Evolutionary conservation across 2,888 invertebrate species (phyloP), one percentile per base, ranked within the genome.

Genomic region (Sarcophaga rosellei): DNA sequence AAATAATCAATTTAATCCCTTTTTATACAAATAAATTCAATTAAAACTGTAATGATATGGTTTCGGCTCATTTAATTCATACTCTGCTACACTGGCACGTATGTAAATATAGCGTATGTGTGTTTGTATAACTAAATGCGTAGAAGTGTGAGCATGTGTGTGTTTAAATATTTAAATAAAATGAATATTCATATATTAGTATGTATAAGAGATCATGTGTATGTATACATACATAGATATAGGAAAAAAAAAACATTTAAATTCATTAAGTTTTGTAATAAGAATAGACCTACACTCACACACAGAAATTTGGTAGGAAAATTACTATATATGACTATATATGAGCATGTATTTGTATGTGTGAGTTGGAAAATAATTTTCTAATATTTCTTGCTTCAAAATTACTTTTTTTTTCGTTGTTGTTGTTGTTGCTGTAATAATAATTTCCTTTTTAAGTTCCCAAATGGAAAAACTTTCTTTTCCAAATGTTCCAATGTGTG

Each of bases 41-140:
- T 82, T 82, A 82, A 86, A 82, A 82, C 47, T 68, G 82, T 76
- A 82, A 79, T 86, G 78, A 82, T 86, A 72, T 86, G 79, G 85
- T 73, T 82, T 86, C 72, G 75, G 66, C 75, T 85, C 85, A 86
- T 82, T 86, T 68, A 86, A 86, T 75, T 81, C 68, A 68, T 61
- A 21, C 53, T 61, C 15, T 35, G 5, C 21, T 53, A 57, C 1
- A 35, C 44, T 17, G 57, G 10, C 35, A 35, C 35, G 8, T 35
- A 35, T 66, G 35, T 66, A 20, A 65, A 75, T 66, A 59, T 65
- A 53, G 3, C 3, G n/a, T 23, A 69, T 17, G 25, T 59, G n/a
- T 69, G 44, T 72, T 15, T 75, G 12, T 20, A 8, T 44, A 8
- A 35, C 10, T 59, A 44, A 45, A 8, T 76, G 61, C 8, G 21